phyloP scores from a whole-genome alignment of 2,888 invertebrate genomes.

The Drosophila koepferae region DNA sequence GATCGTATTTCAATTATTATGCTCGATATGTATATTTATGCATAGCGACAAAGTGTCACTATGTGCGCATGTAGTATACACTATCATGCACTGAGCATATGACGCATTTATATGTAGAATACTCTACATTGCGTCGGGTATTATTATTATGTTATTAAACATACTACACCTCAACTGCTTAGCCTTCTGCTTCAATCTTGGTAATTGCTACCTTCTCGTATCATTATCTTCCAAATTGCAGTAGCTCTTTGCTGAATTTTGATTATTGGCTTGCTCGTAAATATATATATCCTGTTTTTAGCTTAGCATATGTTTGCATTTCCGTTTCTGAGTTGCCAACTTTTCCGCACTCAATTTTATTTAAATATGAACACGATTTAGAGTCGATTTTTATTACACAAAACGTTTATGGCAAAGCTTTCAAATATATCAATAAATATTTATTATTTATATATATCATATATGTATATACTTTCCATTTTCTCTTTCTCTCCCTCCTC shows the following conservation, averaged over 20 bases:
- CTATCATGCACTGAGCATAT: too few species aligned
- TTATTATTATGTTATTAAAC: too few species aligned
- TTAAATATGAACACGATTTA: neutral
- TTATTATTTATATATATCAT: neutral
- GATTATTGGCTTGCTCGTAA: slow-evolving; percentile 20
- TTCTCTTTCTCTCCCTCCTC: neutral
- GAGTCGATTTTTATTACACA: too few species aligned
- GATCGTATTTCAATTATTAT: too few species aligned
- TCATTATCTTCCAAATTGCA: slow-evolving; percentile 33
- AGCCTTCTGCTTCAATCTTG: slow-evolving; percentile 30
- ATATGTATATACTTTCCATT: too few species aligned
- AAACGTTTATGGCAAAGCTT: too few species aligned
- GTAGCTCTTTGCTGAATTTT: slow-evolving; percentile 16
- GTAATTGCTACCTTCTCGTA: slow-evolving; percentile 49
- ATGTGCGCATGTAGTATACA: too few species aligned
- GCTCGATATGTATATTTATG: too few species aligned
- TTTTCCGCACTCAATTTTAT: neutral
- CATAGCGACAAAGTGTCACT: too few species aligned
- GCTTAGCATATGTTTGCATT: slow-evolving; percentile 18
- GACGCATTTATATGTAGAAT: too few species aligned
- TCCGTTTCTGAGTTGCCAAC: slow-evolving; percentile 10
- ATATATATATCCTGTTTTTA: slow-evolving; percentile 3
- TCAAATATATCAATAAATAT: neutral
- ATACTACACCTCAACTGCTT: slow-evolving; percentile 38
- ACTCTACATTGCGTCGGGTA: too few species aligned